Percentiles rank a stretch among this genome's conserved stretches.
These are phyloP conservation scores for Trissolcus brochymenae DNA, from an alignment of 2,888 invertebrate genomes.

Conservation along the genomic window DNA sequence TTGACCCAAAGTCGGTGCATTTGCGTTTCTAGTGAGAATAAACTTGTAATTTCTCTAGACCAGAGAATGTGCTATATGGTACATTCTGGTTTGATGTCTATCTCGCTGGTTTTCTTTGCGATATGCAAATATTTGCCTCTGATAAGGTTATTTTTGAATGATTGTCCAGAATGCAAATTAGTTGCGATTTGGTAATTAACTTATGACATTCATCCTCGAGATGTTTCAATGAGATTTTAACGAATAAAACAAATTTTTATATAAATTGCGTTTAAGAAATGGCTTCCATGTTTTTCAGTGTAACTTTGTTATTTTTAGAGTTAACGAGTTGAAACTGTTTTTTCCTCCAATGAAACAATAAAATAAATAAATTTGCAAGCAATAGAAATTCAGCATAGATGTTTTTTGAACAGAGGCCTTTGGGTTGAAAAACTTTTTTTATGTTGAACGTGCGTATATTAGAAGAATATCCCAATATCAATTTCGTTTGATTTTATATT, in stretches of 20 bases:
- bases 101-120: slow-evolving; percentile 25
- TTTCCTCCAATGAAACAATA: too few relatives aligned
- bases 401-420: too few relatives aligned
- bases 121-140: slow-evolving; percentile 31
- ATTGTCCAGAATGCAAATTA: slow-evolving; percentile 10
- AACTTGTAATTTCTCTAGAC: not conserved
- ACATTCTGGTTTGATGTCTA: slow-evolving; percentile 19
- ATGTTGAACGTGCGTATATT: too few relatives aligned
- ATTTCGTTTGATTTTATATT: slow-evolving; percentile 13
- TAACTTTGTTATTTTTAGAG: too few relatives aligned
- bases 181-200: slow-evolving; percentile 24
- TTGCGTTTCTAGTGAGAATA: slow-evolving; percentile 2
- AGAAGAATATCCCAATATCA: too few relatives aligned
- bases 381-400: too few relatives aligned
- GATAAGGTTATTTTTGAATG: slow-evolving; percentile 14
- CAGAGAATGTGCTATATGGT: too few relatives aligned
- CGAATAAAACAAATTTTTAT: not conserved
- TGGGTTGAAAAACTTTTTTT: too few relatives aligned
- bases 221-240: slow-evolving; percentile 6
- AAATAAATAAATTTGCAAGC: too few relatives aligned
- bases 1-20: slow-evolving; percentile 45
- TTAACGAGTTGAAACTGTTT: too few relatives aligned
- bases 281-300: too few relatives aligned
- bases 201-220: slow-evolving; percentile 6
- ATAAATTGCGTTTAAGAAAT: too few relatives aligned